Evolutionary conservation across 2,888 invertebrate species (phyloP).

Genomic region (Proisotoma minuta): DNA sequence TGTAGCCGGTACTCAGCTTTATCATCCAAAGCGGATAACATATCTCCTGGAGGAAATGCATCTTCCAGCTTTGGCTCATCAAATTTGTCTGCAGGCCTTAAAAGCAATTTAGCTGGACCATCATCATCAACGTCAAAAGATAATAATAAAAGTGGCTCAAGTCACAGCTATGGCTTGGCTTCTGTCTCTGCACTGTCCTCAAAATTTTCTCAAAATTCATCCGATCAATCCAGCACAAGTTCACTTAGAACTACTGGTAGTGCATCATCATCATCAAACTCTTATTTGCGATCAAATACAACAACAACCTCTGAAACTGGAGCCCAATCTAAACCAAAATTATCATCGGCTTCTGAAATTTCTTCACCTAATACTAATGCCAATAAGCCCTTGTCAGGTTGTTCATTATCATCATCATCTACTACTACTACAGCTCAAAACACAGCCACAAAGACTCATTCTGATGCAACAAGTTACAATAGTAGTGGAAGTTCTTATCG

Average conservation of each 20-base stretch:
- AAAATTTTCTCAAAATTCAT: constrained; percentile 17
- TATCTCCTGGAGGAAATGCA: constrained; percentile 8
- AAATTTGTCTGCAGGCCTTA: constrained; percentile 15
- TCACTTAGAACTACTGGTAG: too few relatives aligned
- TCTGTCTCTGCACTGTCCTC: constrained; percentile 22
- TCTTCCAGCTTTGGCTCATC: constrained; percentile 1
- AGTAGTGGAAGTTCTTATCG: constrained; percentile 19
- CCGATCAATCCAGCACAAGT: too few relatives aligned
- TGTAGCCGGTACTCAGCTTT: constrained; percentile 27
- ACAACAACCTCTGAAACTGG: background rate
- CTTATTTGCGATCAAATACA: background rate
- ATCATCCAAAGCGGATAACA: constrained; percentile 21
- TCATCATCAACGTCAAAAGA: constrained; percentile 17
- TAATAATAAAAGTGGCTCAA: constrained; percentile 6
- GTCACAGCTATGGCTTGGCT: constrained; percentile 10
- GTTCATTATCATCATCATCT: constrained; percentile 1
- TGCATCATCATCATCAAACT: background rate
- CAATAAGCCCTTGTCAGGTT: too few relatives aligned
- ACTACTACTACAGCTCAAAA: background rate
- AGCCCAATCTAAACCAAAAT: background rate
- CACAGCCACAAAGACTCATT: background rate
- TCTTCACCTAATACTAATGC: too few relatives aligned
- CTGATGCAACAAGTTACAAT: constrained; percentile 12
- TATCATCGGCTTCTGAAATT: background rate
- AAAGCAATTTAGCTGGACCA: constrained; percentile 7